Conservation (phyloP, 2,888 invertebrate genomes). For the Leptopilina drosophilae region DNA sequence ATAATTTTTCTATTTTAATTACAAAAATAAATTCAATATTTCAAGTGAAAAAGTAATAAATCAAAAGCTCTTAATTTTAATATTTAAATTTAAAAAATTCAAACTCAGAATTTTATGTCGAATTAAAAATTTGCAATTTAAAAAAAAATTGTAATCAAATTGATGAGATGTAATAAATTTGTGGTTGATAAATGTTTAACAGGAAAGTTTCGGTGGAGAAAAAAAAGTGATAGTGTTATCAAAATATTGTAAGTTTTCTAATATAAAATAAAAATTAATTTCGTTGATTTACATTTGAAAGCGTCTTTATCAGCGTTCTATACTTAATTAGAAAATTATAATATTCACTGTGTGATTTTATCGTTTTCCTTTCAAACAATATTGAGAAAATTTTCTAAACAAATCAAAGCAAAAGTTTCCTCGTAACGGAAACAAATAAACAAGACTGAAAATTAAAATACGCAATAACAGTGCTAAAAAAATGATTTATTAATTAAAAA, state of each 20-base stretch:
- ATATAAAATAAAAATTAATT: neutral
- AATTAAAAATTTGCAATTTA: neutral
- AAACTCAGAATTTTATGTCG: no score
- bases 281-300: neutral
- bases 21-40: no score
- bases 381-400: neutral
- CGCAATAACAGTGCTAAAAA: neutral
- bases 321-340: neutral
- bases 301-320: neutral
- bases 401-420: neutral
- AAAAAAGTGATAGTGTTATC: constrained; percentile 1
- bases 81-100: no score
- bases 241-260: neutral
- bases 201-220: neutral
- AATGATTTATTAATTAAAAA: neutral
- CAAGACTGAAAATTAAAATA: constrained; percentile 6
- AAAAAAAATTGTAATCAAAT: neutral
- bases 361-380: no score
- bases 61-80: no score
- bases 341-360: neutral
- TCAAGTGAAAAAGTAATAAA: no score
- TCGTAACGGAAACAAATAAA: neutral
- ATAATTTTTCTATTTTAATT: no score
- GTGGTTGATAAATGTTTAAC: neutral
- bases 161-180: neutral